Conservation (phyloP, 1,140 invertebrate genomes). For the Drosophila orosa region DNA sequence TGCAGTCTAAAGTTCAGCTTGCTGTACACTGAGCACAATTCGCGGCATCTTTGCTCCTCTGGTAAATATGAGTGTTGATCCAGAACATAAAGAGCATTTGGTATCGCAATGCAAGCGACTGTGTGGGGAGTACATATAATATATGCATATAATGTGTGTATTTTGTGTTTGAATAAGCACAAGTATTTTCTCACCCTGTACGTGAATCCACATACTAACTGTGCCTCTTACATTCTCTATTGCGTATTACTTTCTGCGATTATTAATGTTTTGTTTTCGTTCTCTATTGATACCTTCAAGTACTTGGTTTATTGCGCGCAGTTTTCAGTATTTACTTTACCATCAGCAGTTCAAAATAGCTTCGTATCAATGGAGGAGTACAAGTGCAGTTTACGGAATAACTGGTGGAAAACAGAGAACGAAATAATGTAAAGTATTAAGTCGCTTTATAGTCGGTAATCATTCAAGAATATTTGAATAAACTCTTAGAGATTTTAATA, state of each 20-base stretch:
- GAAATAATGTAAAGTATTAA: neutral
- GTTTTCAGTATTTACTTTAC: neutral
- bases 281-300: constrained; percentile 12
- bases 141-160: constrained; percentile 5
- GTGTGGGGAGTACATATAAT: constrained; percentile 1
- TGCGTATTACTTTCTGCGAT: neutral
- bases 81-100: constrained; percentile 11
- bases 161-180: constrained; percentile 6
- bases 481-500: too few relatives aligned
- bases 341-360: neutral
- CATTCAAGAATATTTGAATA: neutral
- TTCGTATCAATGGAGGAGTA: neutral
- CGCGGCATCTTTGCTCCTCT: neutral
- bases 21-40: constrained; percentile 43
- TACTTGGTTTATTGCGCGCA: constrained; percentile 9
- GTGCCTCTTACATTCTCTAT: neutral
- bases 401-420: neutral
- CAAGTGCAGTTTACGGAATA: neutral
- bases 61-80: neutral
- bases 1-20: constrained; percentile 50
- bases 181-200: constrained; percentile 27
- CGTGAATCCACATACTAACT: constrained; percentile 13
- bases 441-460: constrained; percentile 13
- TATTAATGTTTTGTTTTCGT: neutral
- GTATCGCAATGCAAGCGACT: neutral